Evolutionary conservation across 92 coral and sea anemone species (phyloP).

Genomic region (Virgularia gustaviana): DNA sequence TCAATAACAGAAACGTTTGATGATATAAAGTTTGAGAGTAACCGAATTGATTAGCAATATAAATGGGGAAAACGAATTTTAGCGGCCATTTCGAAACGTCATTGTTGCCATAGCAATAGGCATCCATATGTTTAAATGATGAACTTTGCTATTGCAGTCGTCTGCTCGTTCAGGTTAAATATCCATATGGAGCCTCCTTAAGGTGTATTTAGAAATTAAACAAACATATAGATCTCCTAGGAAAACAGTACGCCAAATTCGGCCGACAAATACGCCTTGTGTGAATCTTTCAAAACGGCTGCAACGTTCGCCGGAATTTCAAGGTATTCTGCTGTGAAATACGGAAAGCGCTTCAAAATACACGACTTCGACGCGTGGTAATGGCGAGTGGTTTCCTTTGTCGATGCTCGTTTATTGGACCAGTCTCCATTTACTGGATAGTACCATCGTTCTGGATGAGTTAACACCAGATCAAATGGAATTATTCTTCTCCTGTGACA

Average conservation of each 20-base stretch:
- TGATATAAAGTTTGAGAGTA: too few relatives aligned
- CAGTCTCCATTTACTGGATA: slow-evolving; percentile 53
- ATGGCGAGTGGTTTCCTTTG: slow-evolving; percentile 47
- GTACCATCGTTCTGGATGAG: slow-evolving; percentile 48
- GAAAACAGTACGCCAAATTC: slow-evolving; percentile 16
- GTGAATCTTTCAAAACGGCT: background rate
- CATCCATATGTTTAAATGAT: too few relatives aligned
- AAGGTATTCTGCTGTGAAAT: slow-evolving; percentile 51
- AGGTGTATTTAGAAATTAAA: background rate
- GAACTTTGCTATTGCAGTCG: too few relatives aligned
- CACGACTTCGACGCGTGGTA: slow-evolving; percentile 50
- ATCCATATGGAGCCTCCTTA: too few relatives aligned
- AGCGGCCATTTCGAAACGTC: too few relatives aligned
- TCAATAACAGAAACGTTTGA: too few relatives aligned
- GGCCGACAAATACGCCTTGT: background rate
- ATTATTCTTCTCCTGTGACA: slow-evolving; percentile 41
- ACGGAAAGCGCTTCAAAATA: slow-evolving; percentile 56
- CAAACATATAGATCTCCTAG: background rate
- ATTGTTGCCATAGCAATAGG: too few relatives aligned
- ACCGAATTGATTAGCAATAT: too few relatives aligned
- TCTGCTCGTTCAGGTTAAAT: too few relatives aligned
- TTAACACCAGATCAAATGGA: slow-evolving; percentile 53
- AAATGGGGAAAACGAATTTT: too few relatives aligned
- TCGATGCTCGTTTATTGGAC: slow-evolving; percentile 42
- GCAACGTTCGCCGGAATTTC: slow-evolving; percentile 44